Evolutionary conservation across 2,113 vertebrate species (phyloP).

Genomic region (Formicarius rufipectus): DNA sequence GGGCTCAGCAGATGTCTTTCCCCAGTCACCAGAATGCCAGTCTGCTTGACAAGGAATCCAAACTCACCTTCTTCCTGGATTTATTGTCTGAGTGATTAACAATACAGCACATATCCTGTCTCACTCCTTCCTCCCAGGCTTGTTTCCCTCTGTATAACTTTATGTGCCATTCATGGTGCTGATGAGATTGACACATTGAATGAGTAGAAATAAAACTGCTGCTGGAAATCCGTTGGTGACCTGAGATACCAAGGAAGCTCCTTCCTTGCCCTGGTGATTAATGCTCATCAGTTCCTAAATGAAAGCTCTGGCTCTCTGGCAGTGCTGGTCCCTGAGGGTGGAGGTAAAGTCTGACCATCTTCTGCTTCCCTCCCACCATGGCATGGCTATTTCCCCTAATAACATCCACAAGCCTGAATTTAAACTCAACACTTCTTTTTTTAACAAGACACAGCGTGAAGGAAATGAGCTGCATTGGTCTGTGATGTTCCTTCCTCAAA

Average conservation of each 20-base stretch:
- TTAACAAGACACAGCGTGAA: background rate
- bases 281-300: background rate
- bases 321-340: background rate
- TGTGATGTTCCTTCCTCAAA: background rate
- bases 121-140: background rate
- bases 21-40: constrained; percentile 12
- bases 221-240: background rate
- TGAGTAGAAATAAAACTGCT: background rate
- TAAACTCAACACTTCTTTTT: background rate
- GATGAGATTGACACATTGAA: background rate
- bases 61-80: constrained; percentile 13
- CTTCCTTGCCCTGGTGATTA: background rate
- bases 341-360: background rate
- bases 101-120: background rate
- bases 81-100: background rate
- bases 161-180: fast-evolving
- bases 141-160: background rate
- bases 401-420: background rate
- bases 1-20: constrained; percentile 37
- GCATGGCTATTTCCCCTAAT: fast-evolving
- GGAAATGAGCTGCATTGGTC: background rate
- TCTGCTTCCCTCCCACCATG: background rate
- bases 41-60: background rate
- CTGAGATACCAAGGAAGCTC: background rate
- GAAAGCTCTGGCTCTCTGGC: background rate